phyloP scores from a whole-genome alignment of 2,888 invertebrate genomes.

The Baronia brevicornis region DNA sequence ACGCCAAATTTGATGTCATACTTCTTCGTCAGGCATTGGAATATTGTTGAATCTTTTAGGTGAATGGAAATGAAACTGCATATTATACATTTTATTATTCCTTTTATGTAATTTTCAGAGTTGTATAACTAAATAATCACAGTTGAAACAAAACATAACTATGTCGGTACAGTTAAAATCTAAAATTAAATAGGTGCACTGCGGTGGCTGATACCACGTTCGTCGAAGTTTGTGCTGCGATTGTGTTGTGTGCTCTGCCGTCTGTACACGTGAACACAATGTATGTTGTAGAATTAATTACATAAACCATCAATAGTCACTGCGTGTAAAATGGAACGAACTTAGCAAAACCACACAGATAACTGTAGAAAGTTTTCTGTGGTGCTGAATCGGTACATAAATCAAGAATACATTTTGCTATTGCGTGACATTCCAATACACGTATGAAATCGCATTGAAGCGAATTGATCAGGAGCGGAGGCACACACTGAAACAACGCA shows the following conservation, averaged over 20 bases:
- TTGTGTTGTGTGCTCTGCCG: constrained; percentile 67
- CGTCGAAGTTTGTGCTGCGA: constrained; percentile 61
- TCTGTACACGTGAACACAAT: constrained; percentile 29
- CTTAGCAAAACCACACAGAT: too few relatives aligned
- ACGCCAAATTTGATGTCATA: too few relatives aligned
- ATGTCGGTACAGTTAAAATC: constrained; percentile 53
- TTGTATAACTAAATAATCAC: constrained; percentile 78
- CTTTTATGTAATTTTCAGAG: constrained; percentile 75
- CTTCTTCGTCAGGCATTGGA: too few relatives aligned
- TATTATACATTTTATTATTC: constrained; percentile 68
- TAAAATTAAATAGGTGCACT: constrained; percentile 53
- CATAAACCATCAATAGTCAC: too few relatives aligned
- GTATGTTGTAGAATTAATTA: constrained; percentile 13
- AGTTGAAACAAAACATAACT: constrained; percentile 75
- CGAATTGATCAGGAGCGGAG: neutral
- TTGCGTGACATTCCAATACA: too few relatives aligned
- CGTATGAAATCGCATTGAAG: too few relatives aligned
- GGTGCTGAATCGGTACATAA: too few relatives aligned
- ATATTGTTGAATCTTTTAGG: constrained; percentile 9
- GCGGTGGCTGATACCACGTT: constrained; percentile 19
- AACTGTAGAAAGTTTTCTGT: too few relatives aligned
- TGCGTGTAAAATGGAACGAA: too few relatives aligned
- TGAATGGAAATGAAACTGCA: constrained; percentile 31
- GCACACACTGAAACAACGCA: constrained; percentile 35
- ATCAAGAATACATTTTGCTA: too few relatives aligned